Evolutionary conservation across 2,888 invertebrate species (phyloP), one percentile per base, ranked within the genome.

Genomic region (Choristoneura rosaceana): DNA sequence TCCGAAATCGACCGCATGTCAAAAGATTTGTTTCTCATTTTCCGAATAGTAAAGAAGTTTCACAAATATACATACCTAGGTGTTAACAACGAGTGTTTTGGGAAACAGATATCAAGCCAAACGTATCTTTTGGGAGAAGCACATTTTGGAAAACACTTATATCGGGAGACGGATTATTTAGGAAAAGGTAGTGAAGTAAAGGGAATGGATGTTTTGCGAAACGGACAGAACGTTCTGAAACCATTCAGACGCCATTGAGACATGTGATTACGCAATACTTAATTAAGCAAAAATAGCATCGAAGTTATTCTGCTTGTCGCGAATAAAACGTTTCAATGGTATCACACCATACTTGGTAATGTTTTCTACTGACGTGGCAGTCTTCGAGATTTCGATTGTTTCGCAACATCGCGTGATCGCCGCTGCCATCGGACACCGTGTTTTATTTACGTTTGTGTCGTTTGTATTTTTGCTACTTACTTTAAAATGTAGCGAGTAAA

Each of bases 401-500:
- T 73, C 69, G 43, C 76, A 74, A 81, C 74, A 80, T 80, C 79
- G 79, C 78, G 76, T 77, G 79, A 78, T 74, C 69, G 77, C 70
- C 68, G 77, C 73, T 69, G 77, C 71, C 68, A 78, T 70, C 70
- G 76, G 79, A 79, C 77, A 77, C 73, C 60, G 73, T 76, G 75
- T 74, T 70, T 65, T 74, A 74, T 73, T 63, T 15, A 55, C 45
- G 33, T 45, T 17, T 66, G 4, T 65, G 3, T n/a, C n/a, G n/a
- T n/a, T n/a, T n/a, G n/a, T n/a, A n/a, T n/a, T 38, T 50, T 52
- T 38, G 8, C 15, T 41, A n/a, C 10, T 41, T 14, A 34, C 10
- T 41, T 14, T 61, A 61, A 41, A 61, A 61, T 61, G 61, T 41
- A 61, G 41, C 43, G 12, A 43, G 43, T 43, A 43, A 9, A 9